These are phyloP conservation scores for Riparia riparia DNA, from an alignment of 2,113 vertebrate species.

Conservation along the genomic window DNA sequence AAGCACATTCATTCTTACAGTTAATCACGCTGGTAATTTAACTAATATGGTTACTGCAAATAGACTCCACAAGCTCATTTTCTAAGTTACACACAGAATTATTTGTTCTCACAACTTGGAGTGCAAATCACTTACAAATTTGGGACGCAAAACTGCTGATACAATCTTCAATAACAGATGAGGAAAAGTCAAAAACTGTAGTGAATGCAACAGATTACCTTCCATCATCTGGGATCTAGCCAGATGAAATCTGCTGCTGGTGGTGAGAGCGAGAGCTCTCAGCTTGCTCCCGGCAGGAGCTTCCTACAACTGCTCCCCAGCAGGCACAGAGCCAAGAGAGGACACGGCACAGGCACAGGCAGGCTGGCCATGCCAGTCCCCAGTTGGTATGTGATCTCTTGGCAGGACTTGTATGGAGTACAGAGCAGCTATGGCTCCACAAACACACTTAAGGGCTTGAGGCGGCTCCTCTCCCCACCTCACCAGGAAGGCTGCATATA, in stretches of 20 bases:
- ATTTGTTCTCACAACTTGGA: constrained; percentile 1
- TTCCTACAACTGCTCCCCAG: neutral
- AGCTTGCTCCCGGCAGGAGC: neutral
- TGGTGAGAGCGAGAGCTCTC: neutral
- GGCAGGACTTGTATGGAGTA: neutral
- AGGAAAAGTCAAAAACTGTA: neutral
- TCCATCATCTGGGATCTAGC: neutral
- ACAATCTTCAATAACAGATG: neutral
- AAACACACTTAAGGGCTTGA: neutral
- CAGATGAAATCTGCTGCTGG: neutral
- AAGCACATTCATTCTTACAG: constrained; percentile 50
- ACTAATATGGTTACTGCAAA: constrained; percentile 54
- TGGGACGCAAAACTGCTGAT: neutral
- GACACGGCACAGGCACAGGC: neutral
- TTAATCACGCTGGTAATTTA: constrained; percentile 55
- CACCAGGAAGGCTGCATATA: neutral
- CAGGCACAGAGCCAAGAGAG: neutral
- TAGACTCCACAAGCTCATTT: constrained; percentile 1
- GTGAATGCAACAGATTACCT: neutral
- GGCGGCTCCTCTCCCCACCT: neutral
- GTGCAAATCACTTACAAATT: constrained; percentile 10
- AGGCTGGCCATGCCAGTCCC: neutral
- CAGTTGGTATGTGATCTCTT: neutral
- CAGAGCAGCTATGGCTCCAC: neutral
- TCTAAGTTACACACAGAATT: neutral